phyloP scores from a whole-genome alignment of 37 sponge, comb jelly and placozoan genomes.

The Spongilla lacustris region DNA sequence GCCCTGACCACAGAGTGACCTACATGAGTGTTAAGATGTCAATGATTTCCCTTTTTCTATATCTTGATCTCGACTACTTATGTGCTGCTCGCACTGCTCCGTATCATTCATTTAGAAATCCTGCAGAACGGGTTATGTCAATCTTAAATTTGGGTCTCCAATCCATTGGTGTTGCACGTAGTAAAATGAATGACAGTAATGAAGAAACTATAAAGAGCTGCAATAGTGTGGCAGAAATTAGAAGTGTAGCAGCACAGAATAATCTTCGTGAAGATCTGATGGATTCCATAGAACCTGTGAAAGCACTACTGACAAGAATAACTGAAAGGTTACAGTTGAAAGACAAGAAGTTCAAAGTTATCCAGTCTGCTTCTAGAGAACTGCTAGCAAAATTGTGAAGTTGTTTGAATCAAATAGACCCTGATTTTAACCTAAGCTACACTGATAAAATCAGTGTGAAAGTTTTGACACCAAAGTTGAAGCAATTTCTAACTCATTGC shows the following conservation, averaged over 20 bases:
- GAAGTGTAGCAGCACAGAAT: slow-evolving; percentile 15
- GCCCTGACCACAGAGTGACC: slow-evolving; percentile 28
- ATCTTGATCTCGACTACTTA: slow-evolving; percentile 24
- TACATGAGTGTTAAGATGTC: slow-evolving; percentile 25
- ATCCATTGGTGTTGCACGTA: slow-evolving; percentile 23
- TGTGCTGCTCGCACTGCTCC: slow-evolving; percentile 29
- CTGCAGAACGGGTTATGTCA: slow-evolving; percentile 27
- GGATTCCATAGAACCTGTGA: slow-evolving; percentile 22
- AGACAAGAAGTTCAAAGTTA: slow-evolving; percentile 16
- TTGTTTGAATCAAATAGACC: not conserved
- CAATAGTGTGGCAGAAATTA: slow-evolving; percentile 5
- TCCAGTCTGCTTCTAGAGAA: slow-evolving; percentile 5
- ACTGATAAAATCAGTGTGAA: slow-evolving; percentile 8
- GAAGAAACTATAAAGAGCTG: slow-evolving; percentile 24
- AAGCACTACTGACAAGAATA: slow-evolving; percentile 7
- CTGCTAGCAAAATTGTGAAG: not conserved
- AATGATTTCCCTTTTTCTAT: slow-evolving; percentile 11
- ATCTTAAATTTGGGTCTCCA: slow-evolving; percentile 23
- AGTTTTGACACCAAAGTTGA: slow-evolving; percentile 3
- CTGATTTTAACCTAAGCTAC: not conserved
- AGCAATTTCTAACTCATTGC: slow-evolving; percentile 6
- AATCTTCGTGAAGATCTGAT: not conserved
- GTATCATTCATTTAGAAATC: slow-evolving; percentile 29
- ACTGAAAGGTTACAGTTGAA: slow-evolving; percentile 20
- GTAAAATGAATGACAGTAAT: slow-evolving; percentile 4